A percentile compares a stretch with the other conserved stretches of the same genome.
Evolutionary conservation across 2,888 invertebrate species (phyloP).

Genomic region (Ametastegia equiseti): DNA sequence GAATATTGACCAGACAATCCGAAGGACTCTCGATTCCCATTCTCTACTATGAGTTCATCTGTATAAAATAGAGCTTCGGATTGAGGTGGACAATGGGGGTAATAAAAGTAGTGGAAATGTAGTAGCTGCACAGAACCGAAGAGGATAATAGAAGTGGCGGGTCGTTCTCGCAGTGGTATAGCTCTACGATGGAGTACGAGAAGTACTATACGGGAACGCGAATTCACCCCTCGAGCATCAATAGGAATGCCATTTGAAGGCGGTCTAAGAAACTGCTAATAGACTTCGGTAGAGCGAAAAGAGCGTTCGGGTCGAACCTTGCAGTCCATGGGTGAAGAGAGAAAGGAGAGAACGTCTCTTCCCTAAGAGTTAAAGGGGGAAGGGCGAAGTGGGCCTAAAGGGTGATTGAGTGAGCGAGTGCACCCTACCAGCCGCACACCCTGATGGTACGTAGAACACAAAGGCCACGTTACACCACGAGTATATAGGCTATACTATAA

Average conservation of each 20-base stretch:
- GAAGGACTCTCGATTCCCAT: background rate
- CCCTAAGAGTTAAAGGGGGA: conserved; percentile 52
- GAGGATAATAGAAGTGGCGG: conserved; percentile 32
- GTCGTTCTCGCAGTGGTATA: background rate
- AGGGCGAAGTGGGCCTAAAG: conserved; percentile 45
- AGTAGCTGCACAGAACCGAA: conserved; percentile 13
- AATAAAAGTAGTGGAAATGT: conserved; percentile 42
- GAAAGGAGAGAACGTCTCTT: conserved; percentile 38
- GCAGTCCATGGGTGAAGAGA: conserved; percentile 19
- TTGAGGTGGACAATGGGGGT: conserved; percentile 41
- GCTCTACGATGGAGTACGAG: background rate
- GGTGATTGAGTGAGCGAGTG: conserved; percentile 55
- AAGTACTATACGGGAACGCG: conserved; percentile 33
- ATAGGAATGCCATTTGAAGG: conserved; percentile 72
- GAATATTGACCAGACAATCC: conserved; percentile 4
- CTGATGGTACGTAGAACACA: conserved; percentile 20
- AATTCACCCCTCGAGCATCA: conserved; percentile 63
- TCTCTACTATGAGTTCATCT: conserved; percentile 2
- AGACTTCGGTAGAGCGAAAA: conserved; percentile 59
- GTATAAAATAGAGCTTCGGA: conserved; percentile 39
- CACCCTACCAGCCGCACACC: conserved; percentile 53
- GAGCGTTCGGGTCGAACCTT: conserved; percentile 27
- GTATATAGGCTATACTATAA: conserved; percentile 52
- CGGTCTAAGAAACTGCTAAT: conserved; percentile 74
- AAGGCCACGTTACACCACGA: conserved; percentile 45